A percentile compares a stretch with the other conserved stretches of the same genome.
Conservation (phyloP, 2,888 invertebrate species). For the Spisula subtruncata region DNA sequence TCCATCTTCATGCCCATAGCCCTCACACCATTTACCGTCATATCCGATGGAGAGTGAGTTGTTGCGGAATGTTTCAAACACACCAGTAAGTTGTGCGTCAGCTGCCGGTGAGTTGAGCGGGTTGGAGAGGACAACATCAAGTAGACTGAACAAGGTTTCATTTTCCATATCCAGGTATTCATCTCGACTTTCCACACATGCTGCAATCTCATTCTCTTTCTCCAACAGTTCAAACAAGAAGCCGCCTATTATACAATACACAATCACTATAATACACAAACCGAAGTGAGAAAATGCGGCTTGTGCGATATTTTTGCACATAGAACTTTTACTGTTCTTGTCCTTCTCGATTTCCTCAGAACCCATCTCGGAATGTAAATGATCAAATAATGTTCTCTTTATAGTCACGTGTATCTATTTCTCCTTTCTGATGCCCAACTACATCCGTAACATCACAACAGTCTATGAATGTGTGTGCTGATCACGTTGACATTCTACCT, state of each 20-base stretch:
- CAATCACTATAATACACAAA: conserved; percentile 82
- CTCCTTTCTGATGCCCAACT: not conserved
- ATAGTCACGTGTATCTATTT: not conserved
- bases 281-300: conserved; percentile 86
- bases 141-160: conserved; percentile 71
- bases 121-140: conserved; percentile 63
- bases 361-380: conserved; percentile 45
- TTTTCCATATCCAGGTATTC: conserved; percentile 83
- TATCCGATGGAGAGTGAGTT: conserved; percentile 83
- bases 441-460: not conserved
- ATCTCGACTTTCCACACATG: conserved; percentile 81
- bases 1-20: conserved; percentile 82
- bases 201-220: conserved; percentile 83
- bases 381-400: no score
- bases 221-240: conserved; percentile 87
- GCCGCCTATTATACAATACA: conserved; percentile 86
- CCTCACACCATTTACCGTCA: conserved; percentile 84
- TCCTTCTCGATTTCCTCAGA: conserved; percentile 63
- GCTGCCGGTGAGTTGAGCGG: conserved; percentile 54
- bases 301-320: conserved; percentile 78
- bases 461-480: not conserved
- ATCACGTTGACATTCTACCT: not conserved
- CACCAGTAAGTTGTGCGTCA: conserved; percentile 50
- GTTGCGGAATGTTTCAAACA: conserved; percentile 74
- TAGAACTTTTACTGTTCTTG: conserved; percentile 15